Percentiles rank a stretch among this genome's conserved stretches.
Evolutionary conservation across 2,888 invertebrate species (phyloP).

Genomic region (Cyaniris semiargus): DNA sequence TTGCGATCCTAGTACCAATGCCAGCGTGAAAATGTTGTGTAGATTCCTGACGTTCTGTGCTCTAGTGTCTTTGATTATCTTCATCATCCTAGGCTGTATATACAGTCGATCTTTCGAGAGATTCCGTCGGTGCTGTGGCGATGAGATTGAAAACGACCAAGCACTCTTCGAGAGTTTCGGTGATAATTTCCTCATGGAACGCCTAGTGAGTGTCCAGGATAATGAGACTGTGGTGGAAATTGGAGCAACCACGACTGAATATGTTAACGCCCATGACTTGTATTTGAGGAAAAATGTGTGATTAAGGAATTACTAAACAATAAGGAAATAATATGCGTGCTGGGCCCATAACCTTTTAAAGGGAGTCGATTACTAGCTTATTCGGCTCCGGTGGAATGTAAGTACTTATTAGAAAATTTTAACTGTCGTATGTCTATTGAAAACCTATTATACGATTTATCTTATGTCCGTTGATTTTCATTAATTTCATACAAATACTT

Average conservation of each 20-base stretch:
- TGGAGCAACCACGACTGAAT: neutral
- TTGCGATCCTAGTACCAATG: neutral
- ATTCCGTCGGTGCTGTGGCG: constrained; percentile 61
- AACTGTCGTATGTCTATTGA: too few species aligned
- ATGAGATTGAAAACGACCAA: constrained; percentile 67
- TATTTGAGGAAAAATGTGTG: constrained; percentile 15
- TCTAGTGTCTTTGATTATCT: constrained; percentile 59
- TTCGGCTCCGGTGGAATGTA: too few species aligned
- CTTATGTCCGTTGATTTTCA: too few species aligned
- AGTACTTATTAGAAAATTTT: too few species aligned
- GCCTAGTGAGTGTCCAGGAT: constrained; percentile 55
- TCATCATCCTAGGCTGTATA: constrained; percentile 62
- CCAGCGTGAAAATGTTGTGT: constrained; percentile 60
- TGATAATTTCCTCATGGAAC: constrained; percentile 62
- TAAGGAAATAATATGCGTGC: neutral
- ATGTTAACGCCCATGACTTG: neutral
- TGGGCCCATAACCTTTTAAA: too few species aligned
- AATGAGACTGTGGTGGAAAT: constrained; percentile 22
- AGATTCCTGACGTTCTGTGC: constrained; percentile 65
- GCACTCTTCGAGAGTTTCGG: constrained; percentile 64
- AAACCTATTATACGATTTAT: too few species aligned
- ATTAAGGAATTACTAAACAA: neutral
- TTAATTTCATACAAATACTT: too few species aligned
- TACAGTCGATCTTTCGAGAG: constrained; percentile 62
- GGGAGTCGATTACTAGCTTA: too few species aligned